Evolutionary conservation across 2,888 invertebrate genomes (phyloP), one percentile per base, ranked within the genome.

Genomic region (Electrophaes corylata): DNA sequence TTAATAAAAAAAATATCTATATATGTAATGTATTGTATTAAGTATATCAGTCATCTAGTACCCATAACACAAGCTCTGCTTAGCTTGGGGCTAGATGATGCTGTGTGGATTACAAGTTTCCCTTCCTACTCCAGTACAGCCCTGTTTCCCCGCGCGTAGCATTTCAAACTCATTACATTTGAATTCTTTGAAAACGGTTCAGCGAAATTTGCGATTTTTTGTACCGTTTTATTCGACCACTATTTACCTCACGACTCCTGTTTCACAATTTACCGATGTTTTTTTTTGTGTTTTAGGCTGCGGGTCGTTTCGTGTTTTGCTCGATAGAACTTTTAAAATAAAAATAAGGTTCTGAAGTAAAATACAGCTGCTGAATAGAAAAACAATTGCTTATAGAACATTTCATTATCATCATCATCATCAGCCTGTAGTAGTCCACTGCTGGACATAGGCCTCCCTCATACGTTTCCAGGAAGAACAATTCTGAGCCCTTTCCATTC

Each of bases 221-320:
- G 68, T 63, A 70, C 63, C 64, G 61, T 65, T 64, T 65, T 55
- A 37, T 55, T 60, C 50, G 51, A 48, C 67, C 67, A 67, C 70
- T 76, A 75, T 79, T 82, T 76, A 70, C 75, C 70, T 64, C 66
- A 65, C 72, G 75, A 81, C 80, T 83, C 85, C 85, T 82, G 78
- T 85, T 76, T 78, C 73, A 75, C 76, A 81, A 81, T 84, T 81
- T 81, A 72, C 74, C 77, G 76, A 80, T 79, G 73, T 63, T 57
- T 57, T 55, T 60, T 60, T 55, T 55, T 40, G 50, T 31, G 41
- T 52, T 18, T 39, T 8, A 26, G n/a, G 43, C 26, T 37, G 39
- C 26, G 46, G 58, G 37, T 44, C 37, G 37, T 0, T 29, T 61
- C 18, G 40, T 37, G 39, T 26, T 23, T 43, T 26, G 44, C 12